These are phyloP conservation scores for Nixonia krombeini DNA, from an alignment of 1,140 invertebrate species.

Conservation along the genomic window DNA sequence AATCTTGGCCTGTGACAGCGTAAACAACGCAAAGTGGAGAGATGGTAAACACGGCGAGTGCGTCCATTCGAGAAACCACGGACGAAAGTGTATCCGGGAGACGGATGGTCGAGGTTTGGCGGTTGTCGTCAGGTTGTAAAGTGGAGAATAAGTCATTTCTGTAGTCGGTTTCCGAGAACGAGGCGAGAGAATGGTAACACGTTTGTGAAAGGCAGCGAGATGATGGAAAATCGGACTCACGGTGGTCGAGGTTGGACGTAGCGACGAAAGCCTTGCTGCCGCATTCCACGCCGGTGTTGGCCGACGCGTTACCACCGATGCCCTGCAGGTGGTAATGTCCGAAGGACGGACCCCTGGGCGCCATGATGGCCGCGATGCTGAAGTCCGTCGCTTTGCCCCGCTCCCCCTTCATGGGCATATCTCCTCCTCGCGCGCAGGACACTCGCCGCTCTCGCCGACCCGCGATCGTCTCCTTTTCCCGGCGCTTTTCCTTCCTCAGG, in stretches of 20 bases:
- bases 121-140: not conserved
- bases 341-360: conserved; percentile 71
- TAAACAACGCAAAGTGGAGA: no score
- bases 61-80: no score
- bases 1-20: no score
- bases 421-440: conserved; percentile 68
- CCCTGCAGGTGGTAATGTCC: conserved; percentile 69
- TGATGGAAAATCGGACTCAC: conserved; percentile 54
- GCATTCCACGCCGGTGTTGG: conserved; percentile 64
- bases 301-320: conserved; percentile 54
- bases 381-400: conserved; percentile 76
- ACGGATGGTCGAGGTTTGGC: conserved; percentile 8
- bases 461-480: not conserved
- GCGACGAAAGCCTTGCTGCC: conserved; percentile 56
- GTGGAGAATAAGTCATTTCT: no score
- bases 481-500: not conserved
- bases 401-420: conserved; percentile 70
- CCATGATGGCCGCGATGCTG: conserved; percentile 78
- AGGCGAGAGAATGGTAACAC: conserved; percentile 1
- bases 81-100: no score
- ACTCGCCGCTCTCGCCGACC: conserved; percentile 29
- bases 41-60: no score
- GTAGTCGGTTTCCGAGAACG: conserved; percentile 2
- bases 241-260: conserved; percentile 60
- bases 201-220: conserved; percentile 7